Conservation (phyloP, 2,888 invertebrate genomes). For the Antheraea assamensis region DNA sequence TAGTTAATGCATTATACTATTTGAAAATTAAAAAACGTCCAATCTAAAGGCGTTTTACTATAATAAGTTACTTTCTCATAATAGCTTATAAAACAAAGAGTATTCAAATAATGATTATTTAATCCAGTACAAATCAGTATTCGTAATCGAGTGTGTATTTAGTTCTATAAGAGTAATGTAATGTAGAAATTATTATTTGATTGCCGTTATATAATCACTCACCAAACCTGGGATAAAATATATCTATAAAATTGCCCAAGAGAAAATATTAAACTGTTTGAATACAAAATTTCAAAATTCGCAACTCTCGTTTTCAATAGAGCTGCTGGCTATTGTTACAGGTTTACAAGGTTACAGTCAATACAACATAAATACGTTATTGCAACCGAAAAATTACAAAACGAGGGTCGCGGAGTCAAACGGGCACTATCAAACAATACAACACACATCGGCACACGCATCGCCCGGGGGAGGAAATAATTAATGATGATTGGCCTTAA, state of each 20-base stretch:
- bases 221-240: not conserved
- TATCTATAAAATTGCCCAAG: not conserved
- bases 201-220: too few relatives aligned
- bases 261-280: not conserved
- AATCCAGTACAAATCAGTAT: too few relatives aligned
- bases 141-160: too few relatives aligned
- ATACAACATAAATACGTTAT: constrained; percentile 36
- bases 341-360: constrained; percentile 35
- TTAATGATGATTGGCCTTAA: constrained; percentile 82
- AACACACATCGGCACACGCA: constrained; percentile 50
- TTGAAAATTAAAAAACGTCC: too few relatives aligned
- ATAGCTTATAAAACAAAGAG: too few relatives aligned
- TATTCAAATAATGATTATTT: too few relatives aligned
- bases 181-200: too few relatives aligned
- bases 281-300: not conserved
- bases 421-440: constrained; percentile 30
- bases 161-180: too few relatives aligned
- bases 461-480: constrained; percentile 71
- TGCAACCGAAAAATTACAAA: constrained; percentile 35
- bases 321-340: constrained; percentile 3
- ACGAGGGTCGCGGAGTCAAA: constrained; percentile 39
- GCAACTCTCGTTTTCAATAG: constrained; percentile 5
- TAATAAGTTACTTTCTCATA: too few relatives aligned
- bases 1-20: too few relatives aligned
- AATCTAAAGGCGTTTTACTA: too few relatives aligned